These are phyloP conservation scores for Mastomys coucha DNA, from an alignment of 2,113 vertebrate species.

Conservation along the genomic window DNA sequence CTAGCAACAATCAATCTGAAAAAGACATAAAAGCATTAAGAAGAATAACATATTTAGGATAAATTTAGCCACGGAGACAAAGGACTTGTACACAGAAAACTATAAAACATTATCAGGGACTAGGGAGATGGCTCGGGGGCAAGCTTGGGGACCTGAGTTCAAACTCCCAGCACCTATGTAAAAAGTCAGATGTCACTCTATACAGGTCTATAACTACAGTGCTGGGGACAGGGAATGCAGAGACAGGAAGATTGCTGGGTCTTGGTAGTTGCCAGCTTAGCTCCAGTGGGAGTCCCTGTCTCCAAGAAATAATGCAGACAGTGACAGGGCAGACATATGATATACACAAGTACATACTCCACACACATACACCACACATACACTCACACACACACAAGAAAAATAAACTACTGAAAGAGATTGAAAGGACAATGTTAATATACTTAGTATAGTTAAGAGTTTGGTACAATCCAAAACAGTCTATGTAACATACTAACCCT, in stretches of 20 bases:
- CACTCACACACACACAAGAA: neutral
- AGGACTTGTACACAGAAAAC: neutral
- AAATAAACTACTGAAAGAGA: neutral
- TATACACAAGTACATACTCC: neutral
- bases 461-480: neutral
- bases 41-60: slow-evolving; percentile 20
- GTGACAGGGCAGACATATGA: neutral
- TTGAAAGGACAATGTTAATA: neutral
- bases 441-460: neutral
- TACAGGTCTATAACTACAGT: neutral
- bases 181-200: neutral
- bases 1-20: neutral
- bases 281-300: neutral
- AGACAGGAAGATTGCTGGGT: too few species aligned
- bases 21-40: neutral
- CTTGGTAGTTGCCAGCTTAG: neutral
- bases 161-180: neutral
- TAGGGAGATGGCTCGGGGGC: neutral
- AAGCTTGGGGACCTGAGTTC: neutral
- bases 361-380: neutral
- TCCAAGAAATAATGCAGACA: neutral
- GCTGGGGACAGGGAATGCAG: neutral
- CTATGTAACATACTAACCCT: neutral
- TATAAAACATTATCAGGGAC: neutral
- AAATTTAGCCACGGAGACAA: neutral